phyloP scores from a whole-genome alignment of 2,113 vertebrate genomes.

The Mustelus asterias region DNA sequence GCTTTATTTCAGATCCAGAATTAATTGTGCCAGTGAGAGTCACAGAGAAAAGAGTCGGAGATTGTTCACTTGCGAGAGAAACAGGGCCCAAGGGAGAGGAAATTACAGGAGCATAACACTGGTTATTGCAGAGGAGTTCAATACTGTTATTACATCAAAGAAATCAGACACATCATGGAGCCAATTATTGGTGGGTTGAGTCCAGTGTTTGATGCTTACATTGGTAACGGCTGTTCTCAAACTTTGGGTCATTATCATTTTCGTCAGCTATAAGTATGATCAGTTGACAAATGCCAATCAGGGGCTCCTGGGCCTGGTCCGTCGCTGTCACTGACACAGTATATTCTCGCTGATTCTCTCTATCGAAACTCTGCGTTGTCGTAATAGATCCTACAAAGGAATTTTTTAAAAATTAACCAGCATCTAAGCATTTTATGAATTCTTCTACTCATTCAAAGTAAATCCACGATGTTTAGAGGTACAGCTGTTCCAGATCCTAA shows the following conservation, averaged over 20 bases:
- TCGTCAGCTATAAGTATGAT: slow-evolving; percentile 65
- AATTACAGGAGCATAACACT: background rate
- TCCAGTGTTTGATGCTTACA: slow-evolving; percentile 53
- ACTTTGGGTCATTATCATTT: slow-evolving; percentile 82
- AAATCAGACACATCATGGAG: background rate
- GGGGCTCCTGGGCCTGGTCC: slow-evolving; percentile 70
- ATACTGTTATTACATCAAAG: background rate
- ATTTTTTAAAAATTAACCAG: background rate
- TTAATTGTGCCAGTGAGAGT: background rate
- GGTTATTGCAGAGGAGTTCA: background rate
- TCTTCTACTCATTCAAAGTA: background rate
- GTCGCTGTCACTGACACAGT: slow-evolving; percentile 70
- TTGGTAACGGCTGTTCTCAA: slow-evolving; percentile 80
- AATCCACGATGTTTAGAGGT: background rate
- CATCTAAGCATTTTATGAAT: background rate
- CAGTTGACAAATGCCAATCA: slow-evolving; percentile 74
- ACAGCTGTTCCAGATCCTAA: background rate
- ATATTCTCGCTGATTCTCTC: slow-evolving; percentile 71
- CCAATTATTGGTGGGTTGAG: background rate
- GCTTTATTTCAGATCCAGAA: slow-evolving; percentile 5
- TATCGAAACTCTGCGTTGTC: slow-evolving; percentile 67
- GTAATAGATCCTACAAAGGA: slow-evolving; percentile 64
- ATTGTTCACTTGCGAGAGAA: background rate
- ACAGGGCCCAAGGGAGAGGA: background rate
- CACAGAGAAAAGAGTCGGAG: background rate